phyloP scores from a whole-genome alignment of 37 sponge, comb jelly and placozoan species.

The Mnemiopsis leidyi region DNA sequence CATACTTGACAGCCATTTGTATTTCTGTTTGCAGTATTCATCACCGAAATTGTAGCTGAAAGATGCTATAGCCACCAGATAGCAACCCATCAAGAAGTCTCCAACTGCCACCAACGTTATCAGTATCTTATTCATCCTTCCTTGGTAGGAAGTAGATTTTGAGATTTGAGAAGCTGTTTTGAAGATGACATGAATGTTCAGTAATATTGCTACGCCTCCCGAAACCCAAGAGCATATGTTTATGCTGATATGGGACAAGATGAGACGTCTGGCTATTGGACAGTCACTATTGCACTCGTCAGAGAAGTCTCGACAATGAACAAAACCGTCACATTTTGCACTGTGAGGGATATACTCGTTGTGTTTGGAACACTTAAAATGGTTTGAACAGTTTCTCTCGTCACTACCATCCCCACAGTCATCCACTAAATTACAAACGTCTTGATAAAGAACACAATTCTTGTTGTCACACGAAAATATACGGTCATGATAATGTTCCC shows the following conservation, averaged over 20 bases:
- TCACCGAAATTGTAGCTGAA: neutral
- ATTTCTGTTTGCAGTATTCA: neutral
- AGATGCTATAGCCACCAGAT: neutral
- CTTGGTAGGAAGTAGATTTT: neutral
- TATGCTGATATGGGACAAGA: neutral
- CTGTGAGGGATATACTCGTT: neutral
- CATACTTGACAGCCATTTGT: neutral
- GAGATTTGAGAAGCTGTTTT: neutral
- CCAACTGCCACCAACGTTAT: neutral
- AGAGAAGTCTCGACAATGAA: neutral
- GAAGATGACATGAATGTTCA: too few species aligned
- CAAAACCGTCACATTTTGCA: neutral
- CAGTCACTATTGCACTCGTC: neutral
- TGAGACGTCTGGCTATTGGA: neutral
- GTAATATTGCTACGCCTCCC: neutral
- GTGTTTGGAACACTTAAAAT: neutral
- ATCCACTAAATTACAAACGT: neutral
- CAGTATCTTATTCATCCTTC: neutral
- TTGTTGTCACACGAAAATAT: neutral
- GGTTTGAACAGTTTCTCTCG: neutral
- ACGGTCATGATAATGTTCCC: neutral
- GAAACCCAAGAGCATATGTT: neutral
- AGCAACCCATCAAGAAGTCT: neutral
- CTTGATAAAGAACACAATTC: neutral
- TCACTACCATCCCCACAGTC: neutral